These are phyloP conservation scores for Phytoseiulus persimilis DNA, from an alignment of 2,888 invertebrate species.

Conservation along the genomic window DNA sequence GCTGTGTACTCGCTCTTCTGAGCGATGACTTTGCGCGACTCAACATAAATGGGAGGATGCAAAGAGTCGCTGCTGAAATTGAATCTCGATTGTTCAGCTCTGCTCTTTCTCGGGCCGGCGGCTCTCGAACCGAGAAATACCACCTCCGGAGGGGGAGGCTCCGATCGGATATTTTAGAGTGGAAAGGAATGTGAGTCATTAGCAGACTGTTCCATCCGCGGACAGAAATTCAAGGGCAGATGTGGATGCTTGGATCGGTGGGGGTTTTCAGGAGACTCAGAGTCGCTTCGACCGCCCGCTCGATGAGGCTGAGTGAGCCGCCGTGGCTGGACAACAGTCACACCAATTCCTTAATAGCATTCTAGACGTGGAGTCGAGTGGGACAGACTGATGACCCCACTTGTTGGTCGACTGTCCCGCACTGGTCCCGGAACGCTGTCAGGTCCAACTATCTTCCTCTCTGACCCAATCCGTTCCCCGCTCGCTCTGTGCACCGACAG, in stretches of 20 bases:
- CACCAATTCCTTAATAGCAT: background rate
- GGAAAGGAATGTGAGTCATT: no score
- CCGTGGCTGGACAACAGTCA: background rate
- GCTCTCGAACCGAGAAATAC: no score
- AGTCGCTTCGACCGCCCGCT: no score
- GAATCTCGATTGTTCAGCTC: background rate
- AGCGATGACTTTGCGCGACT: background rate
- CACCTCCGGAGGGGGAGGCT: no score
- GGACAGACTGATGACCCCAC: background rate
- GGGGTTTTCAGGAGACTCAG: no score
- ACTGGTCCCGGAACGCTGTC: background rate
- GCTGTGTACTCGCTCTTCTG: background rate
- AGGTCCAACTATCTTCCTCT: background rate
- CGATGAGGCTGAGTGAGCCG: no score
- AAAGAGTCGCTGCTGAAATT: background rate
- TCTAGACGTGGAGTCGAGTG: background rate
- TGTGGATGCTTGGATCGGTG: no score
- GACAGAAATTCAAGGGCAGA: no score
- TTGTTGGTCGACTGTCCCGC: background rate
- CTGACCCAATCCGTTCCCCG: background rate
- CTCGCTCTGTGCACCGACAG: background rate
- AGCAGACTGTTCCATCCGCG: no score
- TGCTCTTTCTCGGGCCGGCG: no score
- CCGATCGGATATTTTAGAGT: no score
- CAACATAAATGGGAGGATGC: background rate